These are phyloP conservation scores for Patagioenas fasciata DNA, from an alignment of 2,113 vertebrate genomes.

Conservation along the genomic window DNA sequence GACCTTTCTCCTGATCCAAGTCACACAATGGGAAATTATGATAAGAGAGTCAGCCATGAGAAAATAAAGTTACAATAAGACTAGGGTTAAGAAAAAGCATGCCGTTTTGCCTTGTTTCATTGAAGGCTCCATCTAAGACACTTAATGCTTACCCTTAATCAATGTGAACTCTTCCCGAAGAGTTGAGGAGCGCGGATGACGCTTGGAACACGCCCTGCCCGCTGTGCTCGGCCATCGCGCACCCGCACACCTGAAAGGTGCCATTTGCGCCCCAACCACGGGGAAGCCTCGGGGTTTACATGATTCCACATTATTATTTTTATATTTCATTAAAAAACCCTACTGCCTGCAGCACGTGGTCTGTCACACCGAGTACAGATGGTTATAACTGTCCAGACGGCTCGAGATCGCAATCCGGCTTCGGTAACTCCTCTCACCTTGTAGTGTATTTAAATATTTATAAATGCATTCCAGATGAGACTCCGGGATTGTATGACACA, in stretches of 20 bases:
- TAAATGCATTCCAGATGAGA: conserved; percentile 8
- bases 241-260: accelerated
- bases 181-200: not conserved
- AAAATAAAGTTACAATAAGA: not conserved
- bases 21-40: not conserved
- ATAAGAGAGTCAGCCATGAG: not conserved
- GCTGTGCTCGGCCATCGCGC: not conserved
- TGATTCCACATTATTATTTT: accelerated
- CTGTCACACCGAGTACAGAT: not conserved
- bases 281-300: not conserved
- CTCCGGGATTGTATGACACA: not conserved
- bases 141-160: not conserved
- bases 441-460: conserved; percentile 35
- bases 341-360: not conserved
- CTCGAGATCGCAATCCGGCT: not conserved
- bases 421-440: not conserved
- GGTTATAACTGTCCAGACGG: not conserved
- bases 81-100: not conserved
- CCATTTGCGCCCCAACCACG: accelerated
- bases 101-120: not conserved
- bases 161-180: not conserved
- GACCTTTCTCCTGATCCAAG: not conserved
- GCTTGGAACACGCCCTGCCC: not conserved
- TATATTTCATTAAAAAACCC: not conserved
- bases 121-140: not conserved